Evolutionary conservation across 2,797 vertebrate species (phyloP).

Genomic region (Sebastes elongatus): DNA sequence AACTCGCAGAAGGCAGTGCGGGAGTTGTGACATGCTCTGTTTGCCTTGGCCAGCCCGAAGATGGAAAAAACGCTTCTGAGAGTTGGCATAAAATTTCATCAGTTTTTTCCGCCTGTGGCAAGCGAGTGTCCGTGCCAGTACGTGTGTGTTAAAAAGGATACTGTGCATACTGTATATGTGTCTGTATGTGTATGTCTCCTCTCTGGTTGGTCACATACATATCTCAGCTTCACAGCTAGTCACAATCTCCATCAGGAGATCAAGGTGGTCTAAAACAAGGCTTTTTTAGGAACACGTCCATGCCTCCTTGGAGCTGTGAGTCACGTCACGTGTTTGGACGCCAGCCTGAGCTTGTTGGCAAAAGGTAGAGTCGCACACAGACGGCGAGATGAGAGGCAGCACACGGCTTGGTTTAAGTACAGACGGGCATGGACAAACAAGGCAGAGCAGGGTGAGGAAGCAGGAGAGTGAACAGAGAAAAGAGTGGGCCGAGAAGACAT

Average conservation of each 20-base stretch:
- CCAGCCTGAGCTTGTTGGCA: conserved; percentile 43
- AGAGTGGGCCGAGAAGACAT: background rate
- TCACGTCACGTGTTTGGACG: conserved; percentile 52
- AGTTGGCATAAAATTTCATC: conserved; percentile 56
- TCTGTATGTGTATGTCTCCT: background rate
- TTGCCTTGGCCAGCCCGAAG: conserved; percentile 43
- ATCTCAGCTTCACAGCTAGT: background rate
- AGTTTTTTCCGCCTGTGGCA: conserved; percentile 43
- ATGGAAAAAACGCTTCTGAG: conserved; percentile 37
- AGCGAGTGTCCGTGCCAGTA: conserved; percentile 5
- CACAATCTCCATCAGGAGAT: background rate
- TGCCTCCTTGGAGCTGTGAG: conserved; percentile 14
- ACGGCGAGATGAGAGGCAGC: conserved; percentile 40
- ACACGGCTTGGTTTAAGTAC: conserved; percentile 34
- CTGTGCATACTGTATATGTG: background rate
- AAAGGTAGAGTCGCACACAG: conserved; percentile 37
- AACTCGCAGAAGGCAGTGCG: conserved; percentile 46
- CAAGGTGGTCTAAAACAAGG: conserved; percentile 7
- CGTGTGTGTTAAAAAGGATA: background rate
- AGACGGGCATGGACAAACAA: conserved; percentile 18
- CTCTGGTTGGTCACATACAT: background rate
- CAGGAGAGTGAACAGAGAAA: background rate
- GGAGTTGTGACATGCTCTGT: conserved; percentile 40
- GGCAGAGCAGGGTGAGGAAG: background rate
- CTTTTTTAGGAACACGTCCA: conserved; percentile 43